Evolutionary conservation across 2,113 vertebrate genomes (phyloP), one percentile per base, ranked within the genome.

Genomic region (Poicephalus meyeri): DNA sequence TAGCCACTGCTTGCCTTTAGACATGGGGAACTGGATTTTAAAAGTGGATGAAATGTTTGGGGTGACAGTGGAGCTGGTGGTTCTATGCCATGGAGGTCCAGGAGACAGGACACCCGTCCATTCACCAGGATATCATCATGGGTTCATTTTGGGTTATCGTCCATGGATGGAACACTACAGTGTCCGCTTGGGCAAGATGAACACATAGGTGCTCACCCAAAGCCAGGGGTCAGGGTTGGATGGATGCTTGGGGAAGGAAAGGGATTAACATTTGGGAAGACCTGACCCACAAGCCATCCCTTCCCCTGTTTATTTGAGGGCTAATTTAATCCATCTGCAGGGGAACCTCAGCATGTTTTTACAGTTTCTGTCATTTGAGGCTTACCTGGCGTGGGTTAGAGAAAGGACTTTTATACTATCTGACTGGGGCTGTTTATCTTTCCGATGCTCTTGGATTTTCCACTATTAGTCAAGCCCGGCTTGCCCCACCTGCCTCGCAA

Each of bases 381-480:
- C 95, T 98, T 98, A 98, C 97, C 98, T 98, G 98, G 97, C 20
- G 53, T 76, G 81, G 76, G 88, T 98, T 97, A 95, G 98, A 97
- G 94, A 98, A 98, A 95, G 97, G 86, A 98, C 97, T 98, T 98
- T 98, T 98, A 98, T 97, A 95, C 96, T 96, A 97, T 98, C 97
- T 96, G 92, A 93, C 90, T 97, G 26, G 88, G 80, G 84, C 96
- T 98, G 96, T 98, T 98, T 98, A 98, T 97, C 97, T 98, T 98
- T 98, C 97, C 96, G 88, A 97, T 84, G 93, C 82, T 93, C 98
- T 97, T 46, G 95, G 86, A 97, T 97, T 98, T 98, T 98, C 98
- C 97, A 97, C 96, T 96, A 91, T 95, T 97, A 94, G 97, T 97
- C 95, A 95, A 95, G 94, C 88, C 93, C 64, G 20, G 92, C 71